These are phyloP conservation scores for Dinocampus coccinellae DNA, from an alignment of 2,888 invertebrate genomes.

Conservation along the genomic window DNA sequence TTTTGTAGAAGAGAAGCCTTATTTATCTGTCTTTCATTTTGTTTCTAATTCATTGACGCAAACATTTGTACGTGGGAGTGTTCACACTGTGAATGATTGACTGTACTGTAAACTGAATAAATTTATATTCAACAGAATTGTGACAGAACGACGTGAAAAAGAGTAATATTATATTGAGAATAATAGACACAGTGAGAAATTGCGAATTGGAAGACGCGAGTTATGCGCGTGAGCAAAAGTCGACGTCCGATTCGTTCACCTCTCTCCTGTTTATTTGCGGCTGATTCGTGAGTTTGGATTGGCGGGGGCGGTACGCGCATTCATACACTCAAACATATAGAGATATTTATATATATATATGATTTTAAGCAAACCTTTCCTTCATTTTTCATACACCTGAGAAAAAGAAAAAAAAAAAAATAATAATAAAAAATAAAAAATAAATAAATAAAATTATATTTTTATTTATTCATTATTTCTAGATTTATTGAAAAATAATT, in stretches of 20 bases:
- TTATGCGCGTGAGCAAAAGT: conserved; percentile 48
- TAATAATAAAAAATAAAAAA: not conserved
- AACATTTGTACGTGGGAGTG: conserved; percentile 16
- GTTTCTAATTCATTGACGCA: conserved; percentile 2
- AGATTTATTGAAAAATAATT: too few relatives aligned
- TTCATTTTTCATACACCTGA: not conserved
- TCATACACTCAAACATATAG: not conserved
- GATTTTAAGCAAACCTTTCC: conserved; percentile 60
- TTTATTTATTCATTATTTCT: too few relatives aligned
- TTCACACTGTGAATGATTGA: conserved; percentile 4
- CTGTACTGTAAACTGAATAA: not conserved
- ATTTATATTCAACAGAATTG: not conserved
- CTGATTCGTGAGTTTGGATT: conserved; percentile 64
- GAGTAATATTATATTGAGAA: conserved; percentile 6
- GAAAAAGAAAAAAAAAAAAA: too few relatives aligned
- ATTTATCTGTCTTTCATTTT: conserved; percentile 23
- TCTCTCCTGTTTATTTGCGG: conserved; percentile 58
- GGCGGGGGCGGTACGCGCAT: conserved; percentile 62
- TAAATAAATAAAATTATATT: too few relatives aligned
- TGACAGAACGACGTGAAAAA: not conserved
- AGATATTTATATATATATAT: conserved; percentile 64
- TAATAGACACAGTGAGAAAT: conserved; percentile 31
- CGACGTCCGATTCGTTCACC: conserved; percentile 64
- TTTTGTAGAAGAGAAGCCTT: conserved; percentile 7
- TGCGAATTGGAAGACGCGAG: conserved; percentile 39